Evolutionary conservation across 2,113 vertebrate genomes (phyloP).

Genomic region (Rousettus leschenaultii): DNA sequence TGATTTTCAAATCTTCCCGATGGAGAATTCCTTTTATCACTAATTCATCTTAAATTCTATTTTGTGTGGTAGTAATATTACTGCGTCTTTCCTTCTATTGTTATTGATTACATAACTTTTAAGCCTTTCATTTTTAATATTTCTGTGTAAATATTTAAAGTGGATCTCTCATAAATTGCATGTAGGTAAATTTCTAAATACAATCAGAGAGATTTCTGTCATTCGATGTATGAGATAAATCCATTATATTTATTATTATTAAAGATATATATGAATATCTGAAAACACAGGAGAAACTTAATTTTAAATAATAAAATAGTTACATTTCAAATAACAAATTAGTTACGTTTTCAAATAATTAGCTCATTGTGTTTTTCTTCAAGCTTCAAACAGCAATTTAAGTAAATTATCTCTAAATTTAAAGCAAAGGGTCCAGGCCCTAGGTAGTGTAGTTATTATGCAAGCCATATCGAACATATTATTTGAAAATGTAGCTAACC

Average conservation of each 20-base stretch:
- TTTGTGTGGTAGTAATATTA: background rate
- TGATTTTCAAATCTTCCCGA: background rate
- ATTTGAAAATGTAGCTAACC: background rate
- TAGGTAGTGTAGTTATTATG: background rate
- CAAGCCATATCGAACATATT: background rate
- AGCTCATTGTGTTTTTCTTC: background rate
- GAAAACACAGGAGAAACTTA: background rate
- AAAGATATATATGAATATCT: background rate
- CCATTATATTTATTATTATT: background rate
- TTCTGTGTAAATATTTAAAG: conserved; percentile 6
- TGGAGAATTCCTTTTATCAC: background rate
- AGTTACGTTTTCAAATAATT: background rate
- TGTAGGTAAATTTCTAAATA: background rate
- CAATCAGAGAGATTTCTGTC: background rate
- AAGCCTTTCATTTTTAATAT: conserved; percentile 16
- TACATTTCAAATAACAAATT: background rate
- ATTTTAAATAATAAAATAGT: background rate
- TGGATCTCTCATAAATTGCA: background rate
- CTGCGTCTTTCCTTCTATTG: background rate
- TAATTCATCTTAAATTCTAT: background rate
- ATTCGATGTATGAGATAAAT: background rate
- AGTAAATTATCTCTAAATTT: background rate
- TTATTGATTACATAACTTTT: background rate
- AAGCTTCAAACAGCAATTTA: background rate
- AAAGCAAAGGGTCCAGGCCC: background rate